Conservation (phyloP, 2,113 vertebrate genomes). For the Gymnocephalus cernua region DNA sequence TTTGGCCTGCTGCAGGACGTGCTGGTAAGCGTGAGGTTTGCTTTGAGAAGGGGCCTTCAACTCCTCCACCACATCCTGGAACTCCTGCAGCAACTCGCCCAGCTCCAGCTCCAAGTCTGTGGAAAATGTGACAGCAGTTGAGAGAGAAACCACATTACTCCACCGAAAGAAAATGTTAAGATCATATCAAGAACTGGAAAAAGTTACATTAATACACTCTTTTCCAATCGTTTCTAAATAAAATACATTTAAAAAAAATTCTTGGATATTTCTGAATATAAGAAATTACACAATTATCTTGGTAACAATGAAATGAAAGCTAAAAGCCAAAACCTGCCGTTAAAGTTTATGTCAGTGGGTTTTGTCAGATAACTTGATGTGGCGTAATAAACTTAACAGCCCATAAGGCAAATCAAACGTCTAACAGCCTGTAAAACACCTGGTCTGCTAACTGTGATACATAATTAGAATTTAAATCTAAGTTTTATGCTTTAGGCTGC, state of each 20-base stretch:
- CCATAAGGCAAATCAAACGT: slow-evolving; percentile 46
- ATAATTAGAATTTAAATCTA: slow-evolving; percentile 32
- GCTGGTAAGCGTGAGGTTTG: slow-evolving; percentile 62
- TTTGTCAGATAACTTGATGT: slow-evolving; percentile 26
- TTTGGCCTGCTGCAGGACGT: slow-evolving; percentile 72
- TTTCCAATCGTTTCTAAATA: background rate
- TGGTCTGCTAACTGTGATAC: slow-evolving; percentile 25
- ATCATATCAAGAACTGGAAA: background rate
- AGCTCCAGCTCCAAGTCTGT: slow-evolving; percentile 83
- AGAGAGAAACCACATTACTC: slow-evolving; percentile 37
- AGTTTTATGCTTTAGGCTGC: background rate
- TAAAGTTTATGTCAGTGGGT: slow-evolving; percentile 32
- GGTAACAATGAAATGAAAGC: background rate
- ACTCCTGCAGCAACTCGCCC: slow-evolving; percentile 83
- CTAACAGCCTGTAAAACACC: slow-evolving; percentile 43
- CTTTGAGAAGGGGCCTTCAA: slow-evolving; percentile 72
- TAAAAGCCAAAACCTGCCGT: slow-evolving; percentile 7
- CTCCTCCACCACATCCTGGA: slow-evolving; percentile 84
- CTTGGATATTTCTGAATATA: background rate
- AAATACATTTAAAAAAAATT: too few relatives aligned
- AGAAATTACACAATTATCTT: background rate
- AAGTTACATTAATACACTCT: too few relatives aligned
- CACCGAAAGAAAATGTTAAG: slow-evolving; percentile 19
- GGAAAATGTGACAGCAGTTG: slow-evolving; percentile 69
- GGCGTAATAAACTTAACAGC: slow-evolving; percentile 36